Percentiles rank a stretch among this genome's conserved stretches.
phyloP scores from a whole-genome alignment of 2,797 vertebrate species.

The Gila robusta region DNA sequence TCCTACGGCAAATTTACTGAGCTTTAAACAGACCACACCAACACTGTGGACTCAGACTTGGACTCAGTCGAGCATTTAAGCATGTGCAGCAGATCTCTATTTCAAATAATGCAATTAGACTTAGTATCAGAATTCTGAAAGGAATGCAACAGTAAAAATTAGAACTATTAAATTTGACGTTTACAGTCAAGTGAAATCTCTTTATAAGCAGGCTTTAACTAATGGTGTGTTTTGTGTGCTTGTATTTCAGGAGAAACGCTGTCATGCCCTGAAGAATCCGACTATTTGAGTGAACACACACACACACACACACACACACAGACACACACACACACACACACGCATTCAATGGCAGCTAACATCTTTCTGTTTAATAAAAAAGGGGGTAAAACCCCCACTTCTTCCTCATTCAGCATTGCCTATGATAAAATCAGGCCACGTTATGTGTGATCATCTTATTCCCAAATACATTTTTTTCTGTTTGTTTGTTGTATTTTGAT shows the following conservation, averaged over 20 bases:
- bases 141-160: background rate
- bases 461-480: background rate
- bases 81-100: background rate
- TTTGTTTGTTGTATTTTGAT: background rate
- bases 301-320: background rate
- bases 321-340: background rate
- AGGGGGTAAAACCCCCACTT: no score
- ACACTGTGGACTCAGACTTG: background rate
- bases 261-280: slow-evolving; percentile 9
- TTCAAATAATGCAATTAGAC: background rate
- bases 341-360: slow-evolving; percentile 1
- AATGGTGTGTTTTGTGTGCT: slow-evolving; percentile 36
- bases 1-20: background rate
- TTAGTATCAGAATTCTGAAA: background rate
- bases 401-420: background rate
- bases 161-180: background rate
- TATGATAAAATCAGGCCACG: background rate
- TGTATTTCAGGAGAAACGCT: slow-evolving; percentile 45
- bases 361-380: background rate
- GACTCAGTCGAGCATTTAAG: background rate
- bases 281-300: background rate
- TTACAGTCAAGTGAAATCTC: background rate
- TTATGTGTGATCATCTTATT: background rate
- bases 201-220: background rate
- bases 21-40: background rate